Percentiles rank a stretch among this genome's conserved stretches.
These are phyloP conservation scores for Atlantisia rogersi DNA, from an alignment of 2,113 vertebrate genomes.

Conservation along the genomic window DNA sequence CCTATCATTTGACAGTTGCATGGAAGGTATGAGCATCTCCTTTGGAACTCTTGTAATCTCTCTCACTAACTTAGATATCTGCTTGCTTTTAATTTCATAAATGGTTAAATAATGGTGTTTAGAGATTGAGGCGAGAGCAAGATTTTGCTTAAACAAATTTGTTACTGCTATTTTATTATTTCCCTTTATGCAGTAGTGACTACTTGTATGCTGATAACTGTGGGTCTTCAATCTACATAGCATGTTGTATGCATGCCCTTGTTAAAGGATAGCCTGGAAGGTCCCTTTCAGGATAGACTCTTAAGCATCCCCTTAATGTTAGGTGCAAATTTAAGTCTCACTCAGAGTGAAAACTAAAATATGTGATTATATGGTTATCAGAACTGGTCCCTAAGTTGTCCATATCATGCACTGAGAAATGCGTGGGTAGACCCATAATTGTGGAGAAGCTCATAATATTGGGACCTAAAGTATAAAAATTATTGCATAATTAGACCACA, in stretches of 20 bases:
- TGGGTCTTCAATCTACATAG: background rate
- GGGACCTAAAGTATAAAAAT: conserved; percentile 65
- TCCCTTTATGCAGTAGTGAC: background rate
- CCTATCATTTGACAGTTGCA: background rate
- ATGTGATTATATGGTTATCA: background rate
- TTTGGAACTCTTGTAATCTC: background rate
- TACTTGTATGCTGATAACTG: background rate
- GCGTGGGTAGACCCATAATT: conserved; percentile 55
- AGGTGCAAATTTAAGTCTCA: background rate
- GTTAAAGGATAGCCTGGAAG: background rate
- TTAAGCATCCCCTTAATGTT: background rate
- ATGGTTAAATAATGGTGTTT: background rate
- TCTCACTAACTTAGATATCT: background rate
- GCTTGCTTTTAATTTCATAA: background rate
- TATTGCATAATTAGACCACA: conserved; percentile 70
- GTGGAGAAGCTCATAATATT: conserved; percentile 65
- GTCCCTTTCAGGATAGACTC: background rate
- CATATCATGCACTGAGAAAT: conserved; percentile 53
- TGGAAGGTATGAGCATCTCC: background rate
- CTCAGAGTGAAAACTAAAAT: background rate
- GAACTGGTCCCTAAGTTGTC: conserved; percentile 20
- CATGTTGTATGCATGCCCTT: background rate
- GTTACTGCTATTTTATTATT: conserved; percentile 3
- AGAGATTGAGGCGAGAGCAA: background rate
- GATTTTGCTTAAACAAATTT: background rate